A percentile compares a stretch with the other conserved stretches of the same genome.
Conservation (phyloP, 2,797 vertebrate genomes). For the Silurus lanzhouensis region DNA sequence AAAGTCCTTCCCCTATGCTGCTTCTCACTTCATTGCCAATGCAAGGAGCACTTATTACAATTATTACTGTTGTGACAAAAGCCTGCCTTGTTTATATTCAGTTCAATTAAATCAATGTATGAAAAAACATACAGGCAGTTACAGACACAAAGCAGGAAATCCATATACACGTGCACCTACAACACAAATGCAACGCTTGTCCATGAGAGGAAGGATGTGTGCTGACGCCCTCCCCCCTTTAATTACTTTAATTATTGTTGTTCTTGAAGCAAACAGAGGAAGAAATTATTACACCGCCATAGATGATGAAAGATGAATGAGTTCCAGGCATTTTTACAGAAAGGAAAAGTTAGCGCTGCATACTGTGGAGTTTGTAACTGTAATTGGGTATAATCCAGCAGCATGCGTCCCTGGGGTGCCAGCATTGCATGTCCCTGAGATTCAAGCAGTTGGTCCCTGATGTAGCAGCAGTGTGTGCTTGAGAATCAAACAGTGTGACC, state of each 20-base stretch:
- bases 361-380: neutral
- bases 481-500: neutral
- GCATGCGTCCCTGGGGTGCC: slow-evolving; percentile 3
- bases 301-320: slow-evolving; percentile 69
- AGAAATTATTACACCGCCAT: slow-evolving; percentile 71
- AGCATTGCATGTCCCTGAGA: slow-evolving; percentile 36
- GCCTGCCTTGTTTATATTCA: slow-evolving; percentile 45
- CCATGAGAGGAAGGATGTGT: slow-evolving; percentile 36
- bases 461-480: neutral
- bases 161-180: slow-evolving; percentile 34
- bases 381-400: neutral
- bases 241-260: slow-evolving; percentile 13
- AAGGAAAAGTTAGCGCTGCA: neutral
- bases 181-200: slow-evolving; percentile 40
- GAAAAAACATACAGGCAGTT: slow-evolving; percentile 44
- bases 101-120: slow-evolving; percentile 49
- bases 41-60: slow-evolving; percentile 36
- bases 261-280: neutral
- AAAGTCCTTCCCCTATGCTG: neutral
- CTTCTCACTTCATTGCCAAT: slow-evolving; percentile 27
- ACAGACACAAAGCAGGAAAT: slow-evolving; percentile 31
- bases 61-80: slow-evolving; percentile 52
- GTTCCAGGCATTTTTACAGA: slow-evolving; percentile 35
- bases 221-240: slow-evolving; percentile 50
- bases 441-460: neutral